Evolutionary conservation across 2,113 vertebrate genomes (phyloP).

Genomic region (Chaetodon trifascialis): DNA sequence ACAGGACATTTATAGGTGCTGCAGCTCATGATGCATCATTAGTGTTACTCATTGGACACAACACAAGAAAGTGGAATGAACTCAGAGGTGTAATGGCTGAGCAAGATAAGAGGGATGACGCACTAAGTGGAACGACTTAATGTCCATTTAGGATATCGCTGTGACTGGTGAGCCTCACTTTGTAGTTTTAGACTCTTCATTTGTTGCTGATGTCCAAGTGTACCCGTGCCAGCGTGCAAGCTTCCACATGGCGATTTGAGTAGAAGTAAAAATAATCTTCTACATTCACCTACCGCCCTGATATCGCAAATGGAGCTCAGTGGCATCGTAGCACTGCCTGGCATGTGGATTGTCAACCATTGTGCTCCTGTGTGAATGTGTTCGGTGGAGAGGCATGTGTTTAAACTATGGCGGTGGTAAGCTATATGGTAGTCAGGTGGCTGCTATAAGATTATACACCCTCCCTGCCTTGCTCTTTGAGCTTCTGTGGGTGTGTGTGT

Average conservation of each 20-base stretch:
- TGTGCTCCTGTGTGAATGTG: constrained; percentile 69
- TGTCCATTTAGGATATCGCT: background rate
- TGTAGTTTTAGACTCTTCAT: background rate
- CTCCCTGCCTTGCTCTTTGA: constrained; percentile 66
- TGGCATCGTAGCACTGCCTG: constrained; percentile 51
- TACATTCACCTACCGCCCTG: constrained; percentile 37
- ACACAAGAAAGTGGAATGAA: background rate
- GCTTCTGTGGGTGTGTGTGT: constrained; percentile 51
- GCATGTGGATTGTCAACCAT: constrained; percentile 69
- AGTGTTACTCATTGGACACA: constrained; percentile 52
- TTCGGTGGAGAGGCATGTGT: constrained; percentile 64
- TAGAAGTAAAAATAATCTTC: constrained; percentile 62
- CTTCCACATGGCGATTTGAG: constrained; percentile 7
- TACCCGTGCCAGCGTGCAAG: background rate
- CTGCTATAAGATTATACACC: constrained; percentile 61
- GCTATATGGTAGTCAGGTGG: constrained; percentile 74
- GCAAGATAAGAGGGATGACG: background rate
- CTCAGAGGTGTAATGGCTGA: background rate
- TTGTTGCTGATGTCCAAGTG: background rate
- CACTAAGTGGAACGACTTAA: background rate
- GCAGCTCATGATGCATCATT: constrained; percentile 52
- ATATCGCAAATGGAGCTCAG: constrained; percentile 49
- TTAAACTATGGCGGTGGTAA: constrained; percentile 62
- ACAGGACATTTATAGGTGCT: constrained; percentile 44
- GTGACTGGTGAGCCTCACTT: background rate